These are phyloP conservation scores for Hipposideros larvatus DNA, from an alignment of 2,797 vertebrate species.

Conservation along the genomic window DNA sequence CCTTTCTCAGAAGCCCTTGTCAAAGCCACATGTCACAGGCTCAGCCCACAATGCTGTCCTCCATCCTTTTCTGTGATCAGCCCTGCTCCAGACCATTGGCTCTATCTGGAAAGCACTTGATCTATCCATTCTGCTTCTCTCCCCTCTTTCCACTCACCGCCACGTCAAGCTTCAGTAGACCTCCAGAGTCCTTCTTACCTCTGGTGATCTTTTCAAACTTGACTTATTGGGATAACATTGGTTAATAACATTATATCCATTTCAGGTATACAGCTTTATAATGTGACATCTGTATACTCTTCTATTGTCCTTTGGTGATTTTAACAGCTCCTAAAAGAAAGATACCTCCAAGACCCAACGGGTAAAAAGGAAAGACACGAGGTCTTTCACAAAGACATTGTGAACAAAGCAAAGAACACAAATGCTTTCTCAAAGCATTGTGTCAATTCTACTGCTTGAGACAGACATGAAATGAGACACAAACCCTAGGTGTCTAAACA, in stretches of 20 bases:
- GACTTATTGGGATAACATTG: neutral
- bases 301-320: neutral
- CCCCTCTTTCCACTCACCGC: neutral
- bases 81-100: too few species aligned
- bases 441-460: neutral
- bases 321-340: conserved; percentile 13
- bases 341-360: neutral
- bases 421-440: neutral
- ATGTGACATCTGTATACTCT: neutral
- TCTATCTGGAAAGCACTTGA: neutral
- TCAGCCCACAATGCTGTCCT: neutral
- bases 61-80: neutral
- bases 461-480: neutral
- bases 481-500: neutral
- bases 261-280: neutral
- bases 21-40: neutral
- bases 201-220: neutral
- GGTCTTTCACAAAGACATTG: neutral
- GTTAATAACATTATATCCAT: neutral
- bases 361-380: neutral
- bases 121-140: neutral
- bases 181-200: neutral
- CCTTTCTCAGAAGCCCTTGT: neutral
- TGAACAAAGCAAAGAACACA: neutral
- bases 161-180: neutral